Evolutionary conservation across 2,113 vertebrate species (phyloP), one percentile per base, ranked within the genome.

Genomic region (Chlorocebus sabaeus): DNA sequence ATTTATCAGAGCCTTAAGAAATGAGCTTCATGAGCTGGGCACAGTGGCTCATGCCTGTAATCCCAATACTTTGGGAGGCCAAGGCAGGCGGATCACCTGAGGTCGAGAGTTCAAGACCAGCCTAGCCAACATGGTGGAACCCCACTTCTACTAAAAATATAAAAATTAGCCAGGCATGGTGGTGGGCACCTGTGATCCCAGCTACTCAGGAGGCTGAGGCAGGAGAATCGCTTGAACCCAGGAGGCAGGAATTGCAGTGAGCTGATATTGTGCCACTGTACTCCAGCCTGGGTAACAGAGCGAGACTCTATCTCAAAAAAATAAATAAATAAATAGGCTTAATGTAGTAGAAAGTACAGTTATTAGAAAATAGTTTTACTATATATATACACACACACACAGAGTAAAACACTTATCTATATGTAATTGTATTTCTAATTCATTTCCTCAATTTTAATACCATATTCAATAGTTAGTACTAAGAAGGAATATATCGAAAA

Each of bases 1-100:
- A 25, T 75, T 83, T 93, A 79, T 68, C 61, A 68, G 20, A 80
- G 30, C 81, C 57, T 97, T 89, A 87, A 95, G 64, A 86, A 96
- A 78, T 43, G 55, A 18, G 57, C 25, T 95, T 88, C 61, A 64
- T 5, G 25, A 8, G 43, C 43, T 4, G 0, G 27, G 43, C 8
- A 12, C 40, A 30, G 1, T 76, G 73, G 40, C 40, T 45, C 73
- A 45, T 76, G 73, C 40, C 40, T 76, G 6, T 76, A 76, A 76
- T 76, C 25, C 73, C 3, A 76, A 27, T 6, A 30, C 73, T 76
- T 76, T 45, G 73, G 40, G 73, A 76, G 38, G n/a, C 70, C 5
- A 11, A 73, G 38, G 38, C 70, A 40, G 70, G 38, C 1, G 10
- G 70, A 73, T 73, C 70, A 23, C 22, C 23, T 40, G 38, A 73